These are phyloP conservation scores for Gastrophysa polygoni DNA, from an alignment of 2,888 invertebrate species.

Conservation along the genomic window DNA sequence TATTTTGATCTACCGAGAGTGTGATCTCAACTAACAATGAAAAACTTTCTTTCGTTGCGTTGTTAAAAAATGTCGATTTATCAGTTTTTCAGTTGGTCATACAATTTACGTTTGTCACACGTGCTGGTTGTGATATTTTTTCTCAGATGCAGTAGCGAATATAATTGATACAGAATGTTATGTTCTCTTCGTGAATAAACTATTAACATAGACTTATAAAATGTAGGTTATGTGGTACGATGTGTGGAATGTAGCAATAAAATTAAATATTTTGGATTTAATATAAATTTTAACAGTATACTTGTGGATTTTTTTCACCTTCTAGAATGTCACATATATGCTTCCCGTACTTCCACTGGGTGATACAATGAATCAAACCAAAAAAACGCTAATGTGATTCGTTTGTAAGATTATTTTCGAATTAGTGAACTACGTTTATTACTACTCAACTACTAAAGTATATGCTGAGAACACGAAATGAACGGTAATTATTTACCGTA, in stretches of 20 bases:
- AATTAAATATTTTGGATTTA: conserved; percentile 38
- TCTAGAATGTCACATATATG: no score
- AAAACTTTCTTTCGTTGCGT: not conserved
- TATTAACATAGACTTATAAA: conserved; percentile 20
- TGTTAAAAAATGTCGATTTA: not conserved
- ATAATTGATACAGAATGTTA: no score
- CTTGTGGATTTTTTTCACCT: not conserved
- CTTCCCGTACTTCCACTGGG: no score
- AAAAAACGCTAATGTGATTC: no score
- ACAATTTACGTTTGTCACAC: not conserved
- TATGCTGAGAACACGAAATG: no score
- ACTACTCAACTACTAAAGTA: no score
- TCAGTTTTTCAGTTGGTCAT: not conserved
- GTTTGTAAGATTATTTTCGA: no score
- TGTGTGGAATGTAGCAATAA: conserved; percentile 43
- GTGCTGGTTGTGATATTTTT: not conserved
- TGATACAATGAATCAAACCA: no score
- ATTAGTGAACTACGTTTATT: no score
- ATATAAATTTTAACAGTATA: conserved; percentile 33
- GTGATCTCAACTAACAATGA: not conserved
- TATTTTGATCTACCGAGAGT: not conserved
- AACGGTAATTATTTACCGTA: no score
- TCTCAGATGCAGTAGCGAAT: not conserved
- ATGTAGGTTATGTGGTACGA: conserved; percentile 29
- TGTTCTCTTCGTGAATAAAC: not conserved